A percentile compares a stretch with the other conserved stretches of the same genome.
These are phyloP conservation scores for Rattus rattus DNA, from an alignment of 2,113 vertebrate species.

Conservation along the genomic window DNA sequence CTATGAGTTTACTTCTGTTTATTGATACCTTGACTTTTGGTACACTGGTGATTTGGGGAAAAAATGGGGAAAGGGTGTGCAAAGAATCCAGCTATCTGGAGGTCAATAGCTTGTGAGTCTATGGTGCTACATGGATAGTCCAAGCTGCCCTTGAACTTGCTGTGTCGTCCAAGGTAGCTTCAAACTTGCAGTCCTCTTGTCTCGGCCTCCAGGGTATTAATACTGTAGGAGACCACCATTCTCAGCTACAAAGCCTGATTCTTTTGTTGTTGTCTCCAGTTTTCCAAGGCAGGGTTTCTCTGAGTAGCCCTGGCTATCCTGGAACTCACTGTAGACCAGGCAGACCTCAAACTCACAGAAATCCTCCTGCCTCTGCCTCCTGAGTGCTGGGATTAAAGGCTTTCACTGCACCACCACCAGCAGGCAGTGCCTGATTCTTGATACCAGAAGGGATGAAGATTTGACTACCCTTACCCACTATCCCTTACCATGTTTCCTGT, in stretches of 20 bases:
- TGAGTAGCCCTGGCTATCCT: background rate
- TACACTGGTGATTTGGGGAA: background rate
- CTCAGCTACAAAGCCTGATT: background rate
- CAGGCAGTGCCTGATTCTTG: background rate
- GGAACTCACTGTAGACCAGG: background rate
- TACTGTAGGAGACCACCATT: too few species aligned
- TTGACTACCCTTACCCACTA: background rate
- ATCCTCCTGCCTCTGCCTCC: background rate
- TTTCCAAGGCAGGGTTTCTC: background rate
- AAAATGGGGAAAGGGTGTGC: background rate
- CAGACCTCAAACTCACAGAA: background rate
- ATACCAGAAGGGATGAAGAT: background rate
- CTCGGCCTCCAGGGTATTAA: too few species aligned
- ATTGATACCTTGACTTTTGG: background rate
- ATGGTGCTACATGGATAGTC: background rate
- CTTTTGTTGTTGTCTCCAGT: background rate
- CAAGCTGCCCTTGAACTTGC: background rate
- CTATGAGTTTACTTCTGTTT: background rate
- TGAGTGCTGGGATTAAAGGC: background rate
- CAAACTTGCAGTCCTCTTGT: background rate
- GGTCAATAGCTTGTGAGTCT: background rate
- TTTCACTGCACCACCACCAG: accelerated
- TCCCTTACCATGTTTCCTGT: background rate
- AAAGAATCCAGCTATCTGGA: background rate
- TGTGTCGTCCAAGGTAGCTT: background rate